Conservation (phyloP, 1,140 invertebrate genomes). For the Scaptomyza hsui region DNA sequence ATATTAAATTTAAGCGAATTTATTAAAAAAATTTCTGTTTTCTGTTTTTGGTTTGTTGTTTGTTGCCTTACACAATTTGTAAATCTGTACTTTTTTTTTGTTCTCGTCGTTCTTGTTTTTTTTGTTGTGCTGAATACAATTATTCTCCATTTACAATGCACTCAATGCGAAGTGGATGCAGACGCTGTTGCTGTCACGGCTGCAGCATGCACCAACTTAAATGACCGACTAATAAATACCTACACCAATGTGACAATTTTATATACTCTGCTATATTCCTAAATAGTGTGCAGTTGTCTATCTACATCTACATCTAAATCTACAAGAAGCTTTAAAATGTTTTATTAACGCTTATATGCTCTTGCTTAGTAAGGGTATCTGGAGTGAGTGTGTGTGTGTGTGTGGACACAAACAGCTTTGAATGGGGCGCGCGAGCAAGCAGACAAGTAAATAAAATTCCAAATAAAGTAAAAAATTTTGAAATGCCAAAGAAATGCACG, state of each 20-base stretch:
- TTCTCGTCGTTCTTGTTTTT: not conserved
- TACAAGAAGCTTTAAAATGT: not conserved
- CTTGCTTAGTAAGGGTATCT: not conserved
- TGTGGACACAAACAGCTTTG: slow-evolving; percentile 53
- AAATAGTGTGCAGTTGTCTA: not conserved
- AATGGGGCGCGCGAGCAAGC: slow-evolving; percentile 47
- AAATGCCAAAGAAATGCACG: slow-evolving; percentile 81
- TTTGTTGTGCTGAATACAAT: slow-evolving; percentile 67
- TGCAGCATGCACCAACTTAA: not conserved
- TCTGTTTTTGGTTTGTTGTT: slow-evolving; percentile 18
- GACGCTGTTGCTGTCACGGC: not conserved
- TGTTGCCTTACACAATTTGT: slow-evolving; percentile 61
- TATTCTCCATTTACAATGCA: slow-evolving; percentile 82
- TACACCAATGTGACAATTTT: not conserved
- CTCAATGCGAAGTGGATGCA: slow-evolving; percentile 57
- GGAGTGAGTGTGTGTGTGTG: not conserved
- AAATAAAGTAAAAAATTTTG: slow-evolving; percentile 78
- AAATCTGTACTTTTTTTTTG: slow-evolving; percentile 56
- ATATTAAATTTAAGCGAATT: slow-evolving; percentile 53
- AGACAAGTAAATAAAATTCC: slow-evolving; percentile 80
- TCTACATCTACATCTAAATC: slow-evolving; percentile 14
- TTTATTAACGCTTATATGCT: not conserved
- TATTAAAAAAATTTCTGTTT: slow-evolving; percentile 21
- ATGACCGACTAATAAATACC: slow-evolving; percentile 30
- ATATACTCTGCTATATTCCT: not conserved